These are phyloP conservation scores for Colius striatus DNA, from an alignment of 2,113 vertebrate genomes.

Conservation along the genomic window DNA sequence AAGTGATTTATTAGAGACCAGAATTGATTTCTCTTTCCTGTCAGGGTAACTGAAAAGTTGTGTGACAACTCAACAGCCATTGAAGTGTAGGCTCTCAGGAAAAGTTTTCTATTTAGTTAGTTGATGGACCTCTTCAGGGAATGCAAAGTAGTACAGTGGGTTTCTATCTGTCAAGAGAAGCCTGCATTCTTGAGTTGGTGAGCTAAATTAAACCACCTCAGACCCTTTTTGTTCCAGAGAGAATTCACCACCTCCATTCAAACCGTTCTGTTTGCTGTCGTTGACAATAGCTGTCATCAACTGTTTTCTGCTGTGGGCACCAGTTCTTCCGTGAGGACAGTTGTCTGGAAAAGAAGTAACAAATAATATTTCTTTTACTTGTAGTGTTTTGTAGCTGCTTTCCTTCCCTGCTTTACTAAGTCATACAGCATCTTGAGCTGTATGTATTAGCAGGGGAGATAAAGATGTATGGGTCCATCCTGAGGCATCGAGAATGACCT, in stretches of 20 bases:
- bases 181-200: neutral
- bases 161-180: neutral
- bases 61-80: neutral
- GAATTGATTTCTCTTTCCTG: neutral
- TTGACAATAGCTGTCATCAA: neutral
- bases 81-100: neutral
- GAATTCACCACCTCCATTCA: neutral
- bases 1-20: neutral
- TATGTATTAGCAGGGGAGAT: neutral
- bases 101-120: neutral
- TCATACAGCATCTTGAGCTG: neutral
- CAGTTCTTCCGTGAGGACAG: neutral
- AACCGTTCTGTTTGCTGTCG: neutral
- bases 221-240: neutral
- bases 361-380: neutral
- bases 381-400: neutral
- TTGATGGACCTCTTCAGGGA: neutral
- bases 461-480: neutral
- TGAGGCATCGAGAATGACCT: neutral
- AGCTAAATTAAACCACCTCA: neutral
- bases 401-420: neutral
- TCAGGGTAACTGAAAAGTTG: neutral
- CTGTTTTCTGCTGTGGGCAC: neutral
- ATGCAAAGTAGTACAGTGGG: neutral
- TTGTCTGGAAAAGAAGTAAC: neutral